Evolutionary conservation across 2,888 invertebrate genomes (phyloP).

Genomic region (Morpho deidamia): DNA sequence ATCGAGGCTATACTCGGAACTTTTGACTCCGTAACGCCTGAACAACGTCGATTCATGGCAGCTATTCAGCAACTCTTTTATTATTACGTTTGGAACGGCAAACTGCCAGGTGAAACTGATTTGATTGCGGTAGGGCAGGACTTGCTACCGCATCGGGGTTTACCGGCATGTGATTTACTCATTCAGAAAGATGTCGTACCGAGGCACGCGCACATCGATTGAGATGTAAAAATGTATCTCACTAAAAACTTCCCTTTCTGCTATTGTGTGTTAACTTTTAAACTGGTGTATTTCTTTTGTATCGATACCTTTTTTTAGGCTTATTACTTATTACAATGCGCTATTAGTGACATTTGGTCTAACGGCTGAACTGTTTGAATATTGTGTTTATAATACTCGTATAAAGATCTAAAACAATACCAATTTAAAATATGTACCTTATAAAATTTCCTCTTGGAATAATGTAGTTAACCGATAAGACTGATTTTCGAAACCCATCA

Average conservation of each 20-base stretch:
- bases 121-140: slow-evolving; percentile 86
- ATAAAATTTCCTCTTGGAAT: slow-evolving; percentile 7
- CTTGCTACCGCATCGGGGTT: slow-evolving; percentile 79
- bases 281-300: slow-evolving; percentile 12
- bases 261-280: slow-evolving; percentile 9
- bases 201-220: slow-evolving; percentile 86
- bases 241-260: slow-evolving; percentile 1
- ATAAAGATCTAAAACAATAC: slow-evolving; percentile 4
- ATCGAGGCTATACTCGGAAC: slow-evolving; percentile 88
- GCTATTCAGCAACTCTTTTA: slow-evolving; percentile 91
- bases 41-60: slow-evolving; percentile 85
- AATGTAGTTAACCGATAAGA: slow-evolving; percentile 17
- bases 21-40: slow-evolving; percentile 84
- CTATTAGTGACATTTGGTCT: no score
- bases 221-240: slow-evolving; percentile 41
- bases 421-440: slow-evolving; percentile 2
- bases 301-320: background rate
- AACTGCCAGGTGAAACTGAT: slow-evolving; percentile 78
- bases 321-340: no score
- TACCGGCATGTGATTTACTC: slow-evolving; percentile 88
- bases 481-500: slow-evolving; percentile 21
- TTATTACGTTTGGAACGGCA: slow-evolving; percentile 88
- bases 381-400: slow-evolving; percentile 12
- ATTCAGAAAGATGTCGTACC: slow-evolving; percentile 86
- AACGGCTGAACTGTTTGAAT: no score